Base-by-base conservation (phyloP, 2,797 vertebrate species). In the Microcaecilia unicolor region DNA sequence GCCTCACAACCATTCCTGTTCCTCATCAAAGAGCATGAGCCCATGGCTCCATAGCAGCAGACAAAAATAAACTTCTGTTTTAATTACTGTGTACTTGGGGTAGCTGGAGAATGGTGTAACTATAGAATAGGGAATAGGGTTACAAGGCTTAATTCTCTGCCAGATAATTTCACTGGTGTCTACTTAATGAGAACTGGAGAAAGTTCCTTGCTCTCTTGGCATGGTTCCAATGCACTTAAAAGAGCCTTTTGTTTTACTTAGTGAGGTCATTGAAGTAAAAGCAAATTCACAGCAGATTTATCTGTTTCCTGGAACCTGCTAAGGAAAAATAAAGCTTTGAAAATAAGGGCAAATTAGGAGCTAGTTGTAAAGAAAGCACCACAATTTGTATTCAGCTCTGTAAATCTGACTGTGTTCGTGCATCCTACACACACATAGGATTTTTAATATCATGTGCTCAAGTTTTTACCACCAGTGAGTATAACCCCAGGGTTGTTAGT, bases 241-340 rank as follows among this genome's bases (percentile, higher is more conserved):
- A 55, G 54, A 72, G 49, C 33, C 41, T 55, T 72, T 76, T 61
- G 68, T 78, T 56, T 63, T 2, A 1, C 19, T 18, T 19, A 12
- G 41, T 72, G 61, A 76, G 47, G 51, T 76, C 56, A 59, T 29
- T 47, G 37, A 36, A 67, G 32, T 48, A 41, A 55, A 67, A 65
- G 48, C 51, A 48, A 58, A 61, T 50, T 67, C 57, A 64, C 18
- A 2, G 41, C 41, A 60, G 45, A 64, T 61, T 48, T 40, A 39
- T 50, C 35, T 50, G 33, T 64, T 74, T 72, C 58, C 58, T 68
- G 61, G 59, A 74, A 62, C 44, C 43, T 51, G 28, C 38, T 50
- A 9, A 10, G 36, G 35, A 25, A 51, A 62, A 73, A 46, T 31
- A 37, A 58, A 37, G 29, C 51, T 54, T 60, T 65, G 47, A 58